These are phyloP conservation scores for Branchellion lobata DNA, from an alignment of 2,888 invertebrate genomes.

Conservation along the genomic window DNA sequence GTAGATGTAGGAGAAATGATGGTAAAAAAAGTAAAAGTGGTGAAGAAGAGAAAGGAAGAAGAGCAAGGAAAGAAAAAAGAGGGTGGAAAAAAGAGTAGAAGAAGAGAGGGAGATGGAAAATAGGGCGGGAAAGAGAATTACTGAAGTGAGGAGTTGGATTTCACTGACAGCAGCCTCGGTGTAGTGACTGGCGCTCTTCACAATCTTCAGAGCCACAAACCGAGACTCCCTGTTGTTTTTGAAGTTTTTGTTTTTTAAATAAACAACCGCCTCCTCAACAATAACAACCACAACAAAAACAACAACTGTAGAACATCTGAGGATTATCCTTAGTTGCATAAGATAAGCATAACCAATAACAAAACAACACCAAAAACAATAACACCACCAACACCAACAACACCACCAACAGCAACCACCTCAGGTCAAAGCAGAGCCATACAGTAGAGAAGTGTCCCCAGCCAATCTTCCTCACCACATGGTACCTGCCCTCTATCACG, in stretches of 20 bases:
- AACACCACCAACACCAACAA: not conserved
- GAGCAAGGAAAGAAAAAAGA: not conserved
- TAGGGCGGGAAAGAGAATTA: too few relatives aligned
- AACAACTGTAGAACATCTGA: too few relatives aligned
- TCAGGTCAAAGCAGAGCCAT: slow-evolving; percentile 96
- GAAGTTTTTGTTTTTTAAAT: too few relatives aligned
- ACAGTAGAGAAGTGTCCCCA: slow-evolving; percentile 99
- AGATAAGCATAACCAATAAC: not conserved
- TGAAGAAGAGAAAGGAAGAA: not conserved
- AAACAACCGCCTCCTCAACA: too few relatives aligned
- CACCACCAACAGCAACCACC: slow-evolving; percentile 64
- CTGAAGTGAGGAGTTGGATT: slow-evolving; percentile 92
- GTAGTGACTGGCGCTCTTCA: slow-evolving; percentile 97
- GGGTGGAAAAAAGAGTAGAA: not conserved
- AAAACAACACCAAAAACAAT: not conserved
- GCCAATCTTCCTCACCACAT: slow-evolving; percentile 91
- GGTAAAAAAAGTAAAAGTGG: not conserved
- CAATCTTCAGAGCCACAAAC: slow-evolving; percentile 97
- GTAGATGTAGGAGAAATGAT: too few relatives aligned
- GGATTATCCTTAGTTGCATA: not conserved
- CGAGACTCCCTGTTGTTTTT: slow-evolving; percentile 80
- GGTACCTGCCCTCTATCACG: slow-evolving; percentile 88
- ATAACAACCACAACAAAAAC: too few relatives aligned
- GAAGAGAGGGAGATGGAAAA: too few relatives aligned
- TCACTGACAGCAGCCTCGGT: slow-evolving; percentile 99